phyloP scores from a whole-genome alignment of 2,888 invertebrate genomes.

The Agrochola litura region DNA sequence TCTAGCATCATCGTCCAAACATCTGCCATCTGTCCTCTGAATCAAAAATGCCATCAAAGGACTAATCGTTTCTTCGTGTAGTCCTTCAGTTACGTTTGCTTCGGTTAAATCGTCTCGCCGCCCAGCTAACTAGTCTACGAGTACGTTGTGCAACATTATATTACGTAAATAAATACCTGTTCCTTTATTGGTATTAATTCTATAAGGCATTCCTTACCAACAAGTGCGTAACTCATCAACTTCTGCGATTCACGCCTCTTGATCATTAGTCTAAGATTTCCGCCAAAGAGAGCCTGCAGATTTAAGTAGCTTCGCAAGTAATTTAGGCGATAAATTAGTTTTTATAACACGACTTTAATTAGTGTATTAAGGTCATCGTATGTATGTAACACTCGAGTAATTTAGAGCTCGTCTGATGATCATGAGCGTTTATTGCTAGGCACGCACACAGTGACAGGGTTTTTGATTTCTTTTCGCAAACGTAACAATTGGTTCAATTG shows the following conservation, averaged over 20 bases:
- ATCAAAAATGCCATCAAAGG: constrained; percentile 10
- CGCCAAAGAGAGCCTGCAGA: constrained; percentile 57
- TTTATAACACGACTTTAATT: constrained; percentile 67
- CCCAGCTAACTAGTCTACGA: constrained; percentile 45
- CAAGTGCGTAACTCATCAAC: constrained; percentile 59
- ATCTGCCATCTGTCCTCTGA: constrained; percentile 79
- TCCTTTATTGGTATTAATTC: constrained; percentile 62
- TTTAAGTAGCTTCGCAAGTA: constrained; percentile 48
- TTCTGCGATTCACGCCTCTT: constrained; percentile 49
- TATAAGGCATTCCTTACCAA: constrained; percentile 49
- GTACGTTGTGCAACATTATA: constrained; percentile 54
- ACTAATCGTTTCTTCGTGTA: background rate
- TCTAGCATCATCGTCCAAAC: constrained; percentile 76
- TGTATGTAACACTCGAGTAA: constrained; percentile 62
- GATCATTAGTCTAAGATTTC: constrained; percentile 52
- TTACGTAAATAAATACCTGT: constrained; percentile 65
- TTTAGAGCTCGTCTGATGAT: constrained; percentile 68
- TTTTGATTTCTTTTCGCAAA: constrained; percentile 75
- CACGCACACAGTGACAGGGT: constrained; percentile 62
- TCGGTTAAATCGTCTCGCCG: constrained; percentile 47
- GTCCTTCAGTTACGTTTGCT: constrained; percentile 50
- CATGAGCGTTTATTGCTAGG: constrained; percentile 65
- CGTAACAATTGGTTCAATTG: constrained; percentile 82
- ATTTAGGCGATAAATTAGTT: constrained; percentile 57
- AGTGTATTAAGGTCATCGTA: constrained; percentile 71